Conservation (phyloP, 2,113 vertebrate species). For the Riparia riparia region DNA sequence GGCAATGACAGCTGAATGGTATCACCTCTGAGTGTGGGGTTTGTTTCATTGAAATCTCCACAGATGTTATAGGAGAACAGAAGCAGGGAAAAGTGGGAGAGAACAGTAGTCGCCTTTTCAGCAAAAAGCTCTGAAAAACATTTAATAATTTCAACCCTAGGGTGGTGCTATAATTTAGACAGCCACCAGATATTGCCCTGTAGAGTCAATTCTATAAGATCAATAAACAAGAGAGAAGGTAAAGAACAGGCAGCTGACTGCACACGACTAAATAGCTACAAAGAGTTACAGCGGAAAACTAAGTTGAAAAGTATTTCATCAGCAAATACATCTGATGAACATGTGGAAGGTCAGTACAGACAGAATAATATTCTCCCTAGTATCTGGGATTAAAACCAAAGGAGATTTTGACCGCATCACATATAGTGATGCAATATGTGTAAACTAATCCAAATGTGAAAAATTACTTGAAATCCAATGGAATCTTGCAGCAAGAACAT, state of each 20-base stretch:
- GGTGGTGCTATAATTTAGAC: not conserved
- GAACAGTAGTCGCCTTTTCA: not conserved
- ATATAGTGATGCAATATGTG: not conserved
- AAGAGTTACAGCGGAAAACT: not conserved
- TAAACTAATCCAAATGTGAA: not conserved
- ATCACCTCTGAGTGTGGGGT: rapidly evolving
- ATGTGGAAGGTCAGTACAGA: not conserved
- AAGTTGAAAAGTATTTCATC: not conserved
- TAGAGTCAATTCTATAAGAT: not conserved
- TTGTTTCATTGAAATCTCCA: not conserved
- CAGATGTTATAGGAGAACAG: not conserved
- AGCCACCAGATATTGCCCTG: not conserved
- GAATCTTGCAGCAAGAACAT: not conserved
- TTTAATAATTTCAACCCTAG: not conserved
- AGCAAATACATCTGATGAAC: not conserved
- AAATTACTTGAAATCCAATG: not conserved
- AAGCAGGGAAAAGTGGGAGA: not conserved
- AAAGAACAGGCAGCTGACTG: not conserved
- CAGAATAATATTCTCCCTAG: not conserved
- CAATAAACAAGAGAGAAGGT: not conserved
- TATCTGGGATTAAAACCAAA: not conserved
- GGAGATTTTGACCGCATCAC: not conserved
- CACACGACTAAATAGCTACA: not conserved
- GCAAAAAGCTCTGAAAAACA: not conserved
- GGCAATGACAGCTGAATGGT: not conserved